These are phyloP conservation scores for Siderastrea radians DNA, from an alignment of 92 coral and sea anemone genomes.

Conservation along the genomic window DNA sequence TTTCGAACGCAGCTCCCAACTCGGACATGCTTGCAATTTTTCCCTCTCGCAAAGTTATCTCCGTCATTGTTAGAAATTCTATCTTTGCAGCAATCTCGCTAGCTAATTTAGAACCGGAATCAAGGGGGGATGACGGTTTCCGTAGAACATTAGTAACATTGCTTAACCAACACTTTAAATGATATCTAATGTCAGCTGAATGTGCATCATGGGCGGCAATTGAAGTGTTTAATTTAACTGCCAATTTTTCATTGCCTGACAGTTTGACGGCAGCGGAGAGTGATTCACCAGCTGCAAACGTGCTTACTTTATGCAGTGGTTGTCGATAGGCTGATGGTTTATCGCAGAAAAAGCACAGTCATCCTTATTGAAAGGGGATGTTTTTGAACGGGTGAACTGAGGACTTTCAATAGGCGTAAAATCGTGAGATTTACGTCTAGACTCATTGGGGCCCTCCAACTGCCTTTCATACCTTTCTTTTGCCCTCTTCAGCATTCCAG, in stretches of 20 bases:
- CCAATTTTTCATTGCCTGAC: slow-evolving; percentile 54
- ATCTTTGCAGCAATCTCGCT: background rate
- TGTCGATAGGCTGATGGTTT: background rate
- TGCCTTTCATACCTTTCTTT: slow-evolving; percentile 60
- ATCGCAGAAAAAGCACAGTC: background rate
- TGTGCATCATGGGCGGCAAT: slow-evolving; percentile 61
- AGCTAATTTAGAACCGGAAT: background rate
- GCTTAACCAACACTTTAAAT: slow-evolving; percentile 52
- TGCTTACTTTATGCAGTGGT: slow-evolving; percentile 48
- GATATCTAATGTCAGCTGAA: slow-evolving; percentile 44
- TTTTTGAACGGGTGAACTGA: background rate
- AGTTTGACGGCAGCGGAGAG: slow-evolving; percentile 51
- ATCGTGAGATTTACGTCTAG: slow-evolving; percentile 35
- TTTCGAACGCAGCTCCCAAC: slow-evolving; percentile 53
- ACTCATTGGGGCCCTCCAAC: slow-evolving; percentile 54
- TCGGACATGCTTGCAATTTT: slow-evolving; percentile 26
- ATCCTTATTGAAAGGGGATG: background rate
- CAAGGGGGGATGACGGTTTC: background rate
- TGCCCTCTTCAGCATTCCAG: slow-evolving; percentile 68
- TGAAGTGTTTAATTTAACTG: slow-evolving; percentile 60
- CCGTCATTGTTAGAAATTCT: slow-evolving; percentile 16
- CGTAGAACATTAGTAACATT: slow-evolving; percentile 64
- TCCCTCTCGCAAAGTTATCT: slow-evolving; percentile 2
- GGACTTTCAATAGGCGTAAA: background rate
- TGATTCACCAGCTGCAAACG: slow-evolving; percentile 64